A percentile compares a stretch with the other conserved stretches of the same genome.
Conservation (phyloP, 2,113 vertebrate genomes). For the Montifringilla adamsi region DNA sequence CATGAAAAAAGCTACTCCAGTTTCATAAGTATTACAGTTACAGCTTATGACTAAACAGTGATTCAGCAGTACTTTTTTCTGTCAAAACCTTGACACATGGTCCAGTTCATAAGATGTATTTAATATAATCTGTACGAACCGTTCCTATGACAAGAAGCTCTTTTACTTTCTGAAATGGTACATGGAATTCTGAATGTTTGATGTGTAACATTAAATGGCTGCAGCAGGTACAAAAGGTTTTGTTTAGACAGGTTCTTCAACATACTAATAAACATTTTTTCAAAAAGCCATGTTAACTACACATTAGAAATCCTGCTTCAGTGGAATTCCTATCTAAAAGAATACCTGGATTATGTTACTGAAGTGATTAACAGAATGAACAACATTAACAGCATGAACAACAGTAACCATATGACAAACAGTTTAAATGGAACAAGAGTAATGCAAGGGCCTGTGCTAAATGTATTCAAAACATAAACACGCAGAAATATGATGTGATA, state of each 20-base stretch:
- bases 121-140: neutral
- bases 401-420: neutral
- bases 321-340: neutral
- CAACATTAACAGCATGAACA: neutral
- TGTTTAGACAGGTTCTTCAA: neutral
- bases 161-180: neutral
- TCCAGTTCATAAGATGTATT: neutral
- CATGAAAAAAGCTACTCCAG: slow-evolving; percentile 10
- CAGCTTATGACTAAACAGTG: neutral
- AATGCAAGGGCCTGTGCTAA: neutral
- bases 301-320: neutral
- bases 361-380: neutral
- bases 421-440: neutral
- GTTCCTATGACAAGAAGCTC: neutral
- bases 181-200: neutral
- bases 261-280: neutral
- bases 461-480: neutral
- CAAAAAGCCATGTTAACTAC: neutral
- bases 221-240: neutral
- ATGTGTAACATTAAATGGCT: neutral
- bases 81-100: neutral
- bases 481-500: neutral
- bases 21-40: neutral
- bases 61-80: slow-evolving; percentile 8
- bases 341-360: neutral